Evolutionary conservation across 2,113 vertebrate genomes (phyloP).

Genomic region (Romanogobio albipinnatus): DNA sequence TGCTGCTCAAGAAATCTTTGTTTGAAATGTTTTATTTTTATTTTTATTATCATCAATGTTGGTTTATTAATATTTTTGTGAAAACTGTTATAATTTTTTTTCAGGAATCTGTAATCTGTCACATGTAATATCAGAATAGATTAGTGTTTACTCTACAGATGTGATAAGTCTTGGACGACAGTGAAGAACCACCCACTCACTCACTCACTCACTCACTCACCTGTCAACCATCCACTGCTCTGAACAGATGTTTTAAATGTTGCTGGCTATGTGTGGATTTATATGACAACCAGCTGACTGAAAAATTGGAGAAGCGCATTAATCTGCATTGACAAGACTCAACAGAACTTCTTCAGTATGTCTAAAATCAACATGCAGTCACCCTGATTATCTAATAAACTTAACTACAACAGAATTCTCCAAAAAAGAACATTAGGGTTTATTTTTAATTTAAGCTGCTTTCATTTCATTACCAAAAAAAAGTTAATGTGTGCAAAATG

Average conservation of each 20-base stretch:
- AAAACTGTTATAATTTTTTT: not conserved
- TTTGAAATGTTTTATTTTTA: too few species aligned
- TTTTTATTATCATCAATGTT: not conserved
- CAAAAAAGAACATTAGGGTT: too few species aligned
- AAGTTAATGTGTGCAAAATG: not conserved
- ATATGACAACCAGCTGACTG: not conserved
- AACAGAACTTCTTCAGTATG: not conserved
- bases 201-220: too few species aligned
- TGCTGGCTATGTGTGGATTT: not conserved
- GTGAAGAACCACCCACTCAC: too few species aligned
- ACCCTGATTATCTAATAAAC: not conserved
- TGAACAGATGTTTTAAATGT: slow-evolving; percentile 4
- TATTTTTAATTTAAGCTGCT: too few species aligned
- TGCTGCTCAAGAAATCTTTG: not conserved
- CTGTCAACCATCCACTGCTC: not conserved
- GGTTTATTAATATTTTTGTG: not conserved
- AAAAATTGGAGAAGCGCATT: not conserved
- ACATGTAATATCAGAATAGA: not conserved
- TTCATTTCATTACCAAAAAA: not conserved
- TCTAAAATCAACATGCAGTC: not conserved
- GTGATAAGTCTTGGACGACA: not conserved
- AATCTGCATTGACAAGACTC: not conserved
- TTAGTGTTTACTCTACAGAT: too few species aligned
- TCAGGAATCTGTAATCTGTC: not conserved
- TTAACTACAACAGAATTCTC: too few species aligned